Evolutionary conservation across 2,888 invertebrate species (phyloP).

Genomic region (Proisotoma minuta): DNA sequence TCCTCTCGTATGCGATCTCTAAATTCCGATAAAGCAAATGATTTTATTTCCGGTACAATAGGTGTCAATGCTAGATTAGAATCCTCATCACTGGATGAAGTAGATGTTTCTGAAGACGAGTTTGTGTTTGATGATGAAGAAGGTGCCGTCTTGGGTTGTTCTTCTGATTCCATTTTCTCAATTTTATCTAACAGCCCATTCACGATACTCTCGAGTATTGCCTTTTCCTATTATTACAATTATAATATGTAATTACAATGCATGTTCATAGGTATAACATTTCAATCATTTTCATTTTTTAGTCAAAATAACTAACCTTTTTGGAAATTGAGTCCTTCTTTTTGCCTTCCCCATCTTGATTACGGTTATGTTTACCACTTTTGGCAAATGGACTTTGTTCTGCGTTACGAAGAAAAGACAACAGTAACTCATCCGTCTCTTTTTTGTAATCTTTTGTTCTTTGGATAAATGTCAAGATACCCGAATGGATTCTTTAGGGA

Average conservation of each 20-base stretch:
- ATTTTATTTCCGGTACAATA: conserved; percentile 19
- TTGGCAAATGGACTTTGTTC: conserved; percentile 45
- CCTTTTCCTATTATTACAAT: conserved; percentile 47
- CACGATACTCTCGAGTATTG: conserved; percentile 51
- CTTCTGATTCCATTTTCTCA: conserved; percentile 48
- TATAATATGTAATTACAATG: not conserved
- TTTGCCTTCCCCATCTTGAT: conserved; percentile 26
- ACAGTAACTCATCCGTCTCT: conserved; percentile 47
- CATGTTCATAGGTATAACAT: no score
- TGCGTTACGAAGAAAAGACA: conserved; percentile 49
- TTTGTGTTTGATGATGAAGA: conserved; percentile 8
- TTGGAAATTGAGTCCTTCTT: conserved; percentile 3
- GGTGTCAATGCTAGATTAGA: conserved; percentile 2
- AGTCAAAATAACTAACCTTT: not conserved
- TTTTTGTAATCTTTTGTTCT: conserved; percentile 57
- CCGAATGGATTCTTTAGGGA: conserved; percentile 69
- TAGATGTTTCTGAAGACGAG: conserved; percentile 5
- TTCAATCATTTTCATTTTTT: not conserved
- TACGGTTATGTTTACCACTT: conserved; percentile 29
- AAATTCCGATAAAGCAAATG: conserved; percentile 37
- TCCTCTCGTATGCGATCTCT: conserved; percentile 30
- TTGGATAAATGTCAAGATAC: conserved; percentile 80
- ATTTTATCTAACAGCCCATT: conserved; percentile 51
- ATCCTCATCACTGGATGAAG: conserved; percentile 18
- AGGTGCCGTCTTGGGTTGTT: not conserved